Conservation (phyloP, 2,888 invertebrate genomes). For the Abrostola tripartita region DNA sequence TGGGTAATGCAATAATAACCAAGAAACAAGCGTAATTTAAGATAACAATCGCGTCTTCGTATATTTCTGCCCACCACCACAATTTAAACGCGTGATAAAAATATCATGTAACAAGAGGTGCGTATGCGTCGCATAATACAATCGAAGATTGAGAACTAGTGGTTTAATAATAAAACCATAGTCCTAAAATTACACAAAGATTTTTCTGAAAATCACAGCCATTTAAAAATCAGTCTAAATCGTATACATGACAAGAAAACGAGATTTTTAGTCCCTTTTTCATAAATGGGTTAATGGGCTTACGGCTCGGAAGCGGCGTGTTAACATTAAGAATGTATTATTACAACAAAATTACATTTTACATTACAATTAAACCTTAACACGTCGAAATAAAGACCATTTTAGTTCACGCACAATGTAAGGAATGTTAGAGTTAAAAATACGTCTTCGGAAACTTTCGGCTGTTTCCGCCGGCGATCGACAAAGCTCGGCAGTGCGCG, state of each 20-base stretch:
- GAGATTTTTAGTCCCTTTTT: conserved; percentile 69
- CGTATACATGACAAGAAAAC: conserved; percentile 62
- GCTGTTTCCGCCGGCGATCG: conserved; percentile 67
- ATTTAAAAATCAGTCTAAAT: conserved; percentile 44
- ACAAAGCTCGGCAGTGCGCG: conserved; percentile 69
- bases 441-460: conserved; percentile 79
- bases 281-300: conserved; percentile 83
- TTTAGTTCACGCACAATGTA: conserved; percentile 50
- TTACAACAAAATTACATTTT: conserved; percentile 51
- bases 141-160: no score
- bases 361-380: conserved; percentile 46
- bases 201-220: conserved; percentile 19
- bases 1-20: no score
- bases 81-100: no score
- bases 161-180: background rate
- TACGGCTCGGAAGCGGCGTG: conserved; percentile 70
- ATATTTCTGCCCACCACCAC: no score
- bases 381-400: conserved; percentile 45
- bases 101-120: no score
- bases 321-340: conserved; percentile 74
- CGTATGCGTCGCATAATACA: no score
- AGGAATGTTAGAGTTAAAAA: conserved; percentile 80
- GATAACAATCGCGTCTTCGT: no score
- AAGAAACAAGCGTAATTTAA: no score
- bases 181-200: conserved; percentile 6